These are phyloP conservation scores for Siniperca undulata DNA, from an alignment of 2,797 vertebrate genomes.

Conservation along the genomic window DNA sequence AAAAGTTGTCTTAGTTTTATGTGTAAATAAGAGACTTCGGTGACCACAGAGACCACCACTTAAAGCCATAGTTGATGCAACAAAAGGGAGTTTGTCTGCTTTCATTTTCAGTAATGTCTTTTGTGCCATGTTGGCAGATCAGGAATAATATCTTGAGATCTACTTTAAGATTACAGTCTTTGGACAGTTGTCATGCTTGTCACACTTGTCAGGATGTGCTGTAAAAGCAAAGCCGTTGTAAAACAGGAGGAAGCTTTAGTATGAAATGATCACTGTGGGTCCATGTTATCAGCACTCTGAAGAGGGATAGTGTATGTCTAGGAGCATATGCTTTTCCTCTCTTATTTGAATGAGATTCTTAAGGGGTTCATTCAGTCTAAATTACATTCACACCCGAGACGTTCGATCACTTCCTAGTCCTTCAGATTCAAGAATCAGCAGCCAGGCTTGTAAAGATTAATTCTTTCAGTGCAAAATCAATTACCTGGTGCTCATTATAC, in stretches of 20 bases:
- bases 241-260: constrained; percentile 14
- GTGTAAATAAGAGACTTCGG: constrained; percentile 28
- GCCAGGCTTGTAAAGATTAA: constrained; percentile 57
- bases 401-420: constrained; percentile 48
- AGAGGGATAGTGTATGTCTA: not conserved
- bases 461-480: constrained; percentile 48
- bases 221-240: constrained; percentile 4
- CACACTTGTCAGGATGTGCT: constrained; percentile 1
- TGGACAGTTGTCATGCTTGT: not conserved
- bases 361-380: constrained; percentile 37
- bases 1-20: constrained; percentile 38
- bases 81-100: not conserved
- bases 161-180: not conserved
- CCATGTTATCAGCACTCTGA: not conserved
- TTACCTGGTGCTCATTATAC: constrained; percentile 58
- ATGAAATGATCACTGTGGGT: constrained; percentile 14
- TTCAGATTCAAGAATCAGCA: constrained; percentile 41
- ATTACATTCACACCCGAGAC: constrained; percentile 51
- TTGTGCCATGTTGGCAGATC: not conserved
- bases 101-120: not conserved
- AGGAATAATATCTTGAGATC: not conserved
- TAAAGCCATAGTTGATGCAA: constrained; percentile 4
- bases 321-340: constrained; percentile 24
- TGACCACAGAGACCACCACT: not conserved
- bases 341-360: constrained; percentile 46